Evolutionary conservation across 1,140 invertebrate genomes (phyloP), one percentile per base, ranked within the genome.

Genomic region (Oryctes rhinoceros): DNA sequence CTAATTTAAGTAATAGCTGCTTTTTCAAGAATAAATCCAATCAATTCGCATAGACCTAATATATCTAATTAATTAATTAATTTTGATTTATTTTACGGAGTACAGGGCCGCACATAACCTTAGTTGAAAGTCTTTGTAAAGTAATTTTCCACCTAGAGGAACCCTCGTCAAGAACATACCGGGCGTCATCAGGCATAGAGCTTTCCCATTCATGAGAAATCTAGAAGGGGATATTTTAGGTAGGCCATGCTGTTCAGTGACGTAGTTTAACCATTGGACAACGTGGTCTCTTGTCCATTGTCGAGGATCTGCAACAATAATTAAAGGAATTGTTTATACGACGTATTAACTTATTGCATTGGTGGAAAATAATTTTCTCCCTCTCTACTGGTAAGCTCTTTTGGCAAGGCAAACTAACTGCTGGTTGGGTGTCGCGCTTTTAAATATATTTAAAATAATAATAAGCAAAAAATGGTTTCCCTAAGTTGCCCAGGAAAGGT

Each of bases 151-250:
- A 0, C 91, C 92, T 1, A 92, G 86, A 2, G 93, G 94, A 10
- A 94, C 93, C 35, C 94, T 88, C 80, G 89, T 89, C 1, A 92
- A 88, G 88, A 94, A 94, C 94, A 94, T 94, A 48, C 93, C 91
- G 3, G 91, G 88, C 24, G 90, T 91, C 94, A 94, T 94, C 62
- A 94, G 89, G 81, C 94, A 94, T 3, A 94, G 87, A 4, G 93
- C 94, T 86, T 94, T 94, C 35, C 94, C 94, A 86, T 94, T 94
- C 94, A 94, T 94, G 2, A 91, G 90, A 86, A 94, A 94, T 78
- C 93, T 86, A 53, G 91, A 91, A 76, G 86, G 86, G 77, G 84
- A 89, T 79, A 91, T 89, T 80, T 87, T 88, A 18, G 90, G 91
- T 0, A 93, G 87, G 1, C 90, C 89, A 81, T 94, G 93, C 4